Evolutionary conservation across 2,888 invertebrate species (phyloP), one percentile per base, ranked within the genome.

Genomic region (Eupithecia subfuscata): DNA sequence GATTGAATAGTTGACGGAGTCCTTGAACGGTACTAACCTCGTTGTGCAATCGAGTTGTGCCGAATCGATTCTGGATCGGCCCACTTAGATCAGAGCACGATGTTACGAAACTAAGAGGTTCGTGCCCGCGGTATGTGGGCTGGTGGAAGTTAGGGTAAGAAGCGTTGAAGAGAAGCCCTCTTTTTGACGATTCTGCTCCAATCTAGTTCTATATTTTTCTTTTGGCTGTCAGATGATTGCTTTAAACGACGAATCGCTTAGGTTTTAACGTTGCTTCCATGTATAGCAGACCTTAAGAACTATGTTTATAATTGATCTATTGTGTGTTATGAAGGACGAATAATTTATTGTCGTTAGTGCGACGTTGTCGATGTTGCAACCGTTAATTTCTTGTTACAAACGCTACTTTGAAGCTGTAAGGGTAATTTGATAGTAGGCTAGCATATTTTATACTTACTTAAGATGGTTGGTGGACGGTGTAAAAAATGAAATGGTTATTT

Each of bases 21-120:
- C 93, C 93, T 93, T 94, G 92, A 92, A 90, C 90, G 87, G 83
- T 81, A 90, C 91, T 91, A 91, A 89, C 89, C 89, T 85, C 81
- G 80, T 92, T 92, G 89, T 86, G 90, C 88, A 91, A 85, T 87
- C 87, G 89, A 89, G 89, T 88, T 89, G 89, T 88, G 84, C 87
- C 87, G 89, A 88, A 89, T 89, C 87, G 86, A 89, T 90, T 90
- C 83, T 81, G 84, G 85, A 91, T 88, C 88, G 89, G 84, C 86
- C 89, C 85, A 89, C 86, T 91, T 89, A 86, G 87, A 86, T 86
- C 85, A 82, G 79, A 80, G 79, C 82, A 78, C 18, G 72, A 68
- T 45, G 80, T 92, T 91, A 87, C 87, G 88, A 89, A 91, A 92
- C 37, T 70, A 45, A 72, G 48, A 67, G 67, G 37, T 68, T 68